phyloP scores from a whole-genome alignment of 2,113 vertebrate genomes.

The Platycercus adscitus region DNA sequence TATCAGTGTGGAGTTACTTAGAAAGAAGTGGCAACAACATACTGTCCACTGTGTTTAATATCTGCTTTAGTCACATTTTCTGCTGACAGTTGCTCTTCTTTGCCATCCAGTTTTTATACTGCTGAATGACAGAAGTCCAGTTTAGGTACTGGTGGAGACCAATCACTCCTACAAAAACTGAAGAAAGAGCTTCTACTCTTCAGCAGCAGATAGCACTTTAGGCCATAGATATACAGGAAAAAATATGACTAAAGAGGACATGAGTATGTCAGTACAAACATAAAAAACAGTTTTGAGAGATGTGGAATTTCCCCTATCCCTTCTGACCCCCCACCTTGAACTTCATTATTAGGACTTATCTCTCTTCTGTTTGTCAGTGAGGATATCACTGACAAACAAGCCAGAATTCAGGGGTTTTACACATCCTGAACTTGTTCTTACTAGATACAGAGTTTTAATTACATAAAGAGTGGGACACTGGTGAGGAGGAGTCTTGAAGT shows the following conservation, averaged over 20 bases:
- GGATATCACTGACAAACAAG: not conserved
- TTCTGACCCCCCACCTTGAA: not conserved
- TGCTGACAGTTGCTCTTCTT: not conserved
- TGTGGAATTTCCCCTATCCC: not conserved
- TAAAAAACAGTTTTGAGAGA: not conserved
- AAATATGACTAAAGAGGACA: not conserved
- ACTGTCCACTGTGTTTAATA: not conserved
- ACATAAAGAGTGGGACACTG: not conserved
- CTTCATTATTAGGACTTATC: not conserved
- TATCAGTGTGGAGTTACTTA: not conserved
- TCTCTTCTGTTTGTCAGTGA: not conserved
- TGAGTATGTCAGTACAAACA: not conserved
- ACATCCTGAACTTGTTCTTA: not conserved
- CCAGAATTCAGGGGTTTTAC: not conserved
- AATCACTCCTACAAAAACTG: not conserved
- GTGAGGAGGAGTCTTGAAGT: not conserved
- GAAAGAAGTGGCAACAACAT: not conserved
- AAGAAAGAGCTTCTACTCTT: not conserved
- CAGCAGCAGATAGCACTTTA: not conserved
- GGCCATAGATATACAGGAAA: not conserved
- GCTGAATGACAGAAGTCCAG: not conserved
- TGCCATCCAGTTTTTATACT: not conserved
- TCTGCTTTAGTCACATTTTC: not conserved
- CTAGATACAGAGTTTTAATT: not conserved
- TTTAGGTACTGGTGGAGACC: not conserved